A percentile compares a stretch with the other conserved stretches of the same genome.
phyloP scores from a whole-genome alignment of 2,113 vertebrate genomes.

The Ia io region DNA sequence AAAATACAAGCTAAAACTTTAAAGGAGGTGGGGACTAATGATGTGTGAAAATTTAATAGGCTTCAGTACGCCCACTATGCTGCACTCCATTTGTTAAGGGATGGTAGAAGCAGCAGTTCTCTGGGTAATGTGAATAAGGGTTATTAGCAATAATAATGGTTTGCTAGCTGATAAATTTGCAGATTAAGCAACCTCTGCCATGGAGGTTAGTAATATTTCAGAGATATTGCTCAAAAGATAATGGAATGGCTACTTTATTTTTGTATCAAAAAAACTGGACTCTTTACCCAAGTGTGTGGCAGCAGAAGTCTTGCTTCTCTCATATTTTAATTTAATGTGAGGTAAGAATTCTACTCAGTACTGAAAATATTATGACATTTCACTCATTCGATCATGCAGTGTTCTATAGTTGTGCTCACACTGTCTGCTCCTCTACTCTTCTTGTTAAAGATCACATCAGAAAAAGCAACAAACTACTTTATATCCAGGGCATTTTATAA shows the following conservation, averaged over 20 bases:
- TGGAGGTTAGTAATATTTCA: constrained; percentile 66
- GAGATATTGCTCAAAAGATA: constrained; percentile 51
- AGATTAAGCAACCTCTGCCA: constrained; percentile 60
- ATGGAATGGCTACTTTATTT: constrained; percentile 36
- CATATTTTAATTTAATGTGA: constrained; percentile 17
- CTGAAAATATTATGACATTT: constrained; percentile 37
- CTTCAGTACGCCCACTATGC: background rate
- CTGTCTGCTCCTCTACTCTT: background rate
- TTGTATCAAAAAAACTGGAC: constrained; percentile 43
- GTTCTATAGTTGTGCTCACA: background rate
- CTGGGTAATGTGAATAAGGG: constrained; percentile 49
- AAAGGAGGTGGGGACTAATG: constrained; percentile 58
- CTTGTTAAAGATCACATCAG: background rate
- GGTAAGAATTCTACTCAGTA: background rate
- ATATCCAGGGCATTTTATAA: constrained; percentile 1
- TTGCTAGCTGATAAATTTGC: constrained; percentile 65
- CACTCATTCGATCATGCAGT: background rate
- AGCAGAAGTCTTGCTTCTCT: constrained; percentile 22
- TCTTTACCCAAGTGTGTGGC: constrained; percentile 11
- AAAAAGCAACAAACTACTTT: constrained; percentile 28
- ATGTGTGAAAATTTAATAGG: constrained; percentile 64
- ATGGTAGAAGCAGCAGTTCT: constrained; percentile 33
- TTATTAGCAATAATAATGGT: constrained; percentile 74
- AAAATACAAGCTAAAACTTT: constrained; percentile 51
- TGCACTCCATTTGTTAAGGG: constrained; percentile 56